Percentiles rank a stretch among this genome's conserved stretches.
These are phyloP conservation scores for Semaprochilodus insignis DNA, from an alignment of 2,797 vertebrate species.

Conservation along the genomic window DNA sequence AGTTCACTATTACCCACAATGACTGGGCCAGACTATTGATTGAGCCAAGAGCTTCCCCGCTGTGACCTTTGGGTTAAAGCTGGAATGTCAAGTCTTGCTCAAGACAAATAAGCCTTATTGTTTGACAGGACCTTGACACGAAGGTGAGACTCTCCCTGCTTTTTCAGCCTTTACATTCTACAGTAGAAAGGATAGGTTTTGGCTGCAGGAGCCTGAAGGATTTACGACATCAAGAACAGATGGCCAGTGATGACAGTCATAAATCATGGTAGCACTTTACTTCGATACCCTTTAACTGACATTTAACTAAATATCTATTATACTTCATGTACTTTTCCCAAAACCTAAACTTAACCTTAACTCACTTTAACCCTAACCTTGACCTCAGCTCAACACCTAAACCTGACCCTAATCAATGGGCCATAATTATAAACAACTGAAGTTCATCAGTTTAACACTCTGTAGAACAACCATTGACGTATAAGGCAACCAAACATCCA, in stretches of 20 bases:
- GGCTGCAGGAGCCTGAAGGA: background rate
- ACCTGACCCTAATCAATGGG: too few species aligned
- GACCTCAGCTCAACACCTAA: too few species aligned
- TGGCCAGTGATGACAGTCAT: background rate
- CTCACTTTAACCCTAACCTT: too few species aligned
- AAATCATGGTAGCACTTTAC: background rate
- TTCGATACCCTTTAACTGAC: background rate
- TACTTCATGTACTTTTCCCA: background rate
- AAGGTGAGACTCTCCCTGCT: constrained; percentile 9
- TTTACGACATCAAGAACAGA: background rate
- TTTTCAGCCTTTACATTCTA: background rate
- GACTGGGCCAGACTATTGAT: constrained; percentile 13
- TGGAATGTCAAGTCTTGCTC: constrained; percentile 37
- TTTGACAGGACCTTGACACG: constrained; percentile 34
- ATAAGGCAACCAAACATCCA: too few species aligned
- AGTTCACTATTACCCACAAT: background rate
- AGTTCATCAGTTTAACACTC: too few species aligned
- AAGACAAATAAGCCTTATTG: constrained; percentile 40
- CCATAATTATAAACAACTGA: too few species aligned
- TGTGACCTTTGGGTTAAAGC: constrained; percentile 39
- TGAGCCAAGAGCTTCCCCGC: constrained; percentile 4
- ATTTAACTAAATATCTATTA: too few species aligned
- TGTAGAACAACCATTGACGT: too few species aligned
- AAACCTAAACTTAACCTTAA: background rate
- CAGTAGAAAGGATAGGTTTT: background rate